Conservation (phyloP, 2,113 vertebrate genomes). For the Phalacrocorax pelagicus region DNA sequence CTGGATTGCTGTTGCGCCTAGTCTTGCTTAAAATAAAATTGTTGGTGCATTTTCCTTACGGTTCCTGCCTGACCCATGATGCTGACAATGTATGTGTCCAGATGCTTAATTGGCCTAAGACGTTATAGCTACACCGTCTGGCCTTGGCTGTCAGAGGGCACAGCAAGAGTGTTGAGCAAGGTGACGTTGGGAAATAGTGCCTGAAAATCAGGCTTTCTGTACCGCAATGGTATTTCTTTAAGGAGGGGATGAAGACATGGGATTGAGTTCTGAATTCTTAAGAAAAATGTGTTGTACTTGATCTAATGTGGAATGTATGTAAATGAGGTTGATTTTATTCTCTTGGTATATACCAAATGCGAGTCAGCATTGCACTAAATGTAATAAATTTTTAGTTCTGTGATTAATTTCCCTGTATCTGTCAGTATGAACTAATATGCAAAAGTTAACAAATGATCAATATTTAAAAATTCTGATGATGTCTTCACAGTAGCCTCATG, state of each 20-base stretch:
- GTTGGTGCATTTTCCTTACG: rapidly evolving
- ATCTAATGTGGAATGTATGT: background rate
- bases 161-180: background rate
- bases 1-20: background rate
- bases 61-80: background rate
- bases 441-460: background rate
- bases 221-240: background rate
- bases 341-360: background rate
- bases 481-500: background rate
- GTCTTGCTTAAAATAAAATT: rapidly evolving
- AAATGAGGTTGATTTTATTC: background rate
- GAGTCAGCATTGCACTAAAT: background rate
- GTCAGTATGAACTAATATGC: background rate
- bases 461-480: background rate
- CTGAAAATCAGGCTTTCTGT: background rate
- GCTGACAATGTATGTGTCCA: background rate
- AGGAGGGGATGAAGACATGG: background rate
- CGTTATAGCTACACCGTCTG: background rate
- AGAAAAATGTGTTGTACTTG: background rate
- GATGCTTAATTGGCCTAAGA: rapidly evolving
- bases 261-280: background rate
- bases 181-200: rapidly evolving
- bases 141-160: background rate
- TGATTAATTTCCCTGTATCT: background rate
- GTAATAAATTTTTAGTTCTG: background rate